These are phyloP conservation scores for Trisateles emortualis DNA, from an alignment of 2,888 invertebrate species.

Conservation along the genomic window DNA sequence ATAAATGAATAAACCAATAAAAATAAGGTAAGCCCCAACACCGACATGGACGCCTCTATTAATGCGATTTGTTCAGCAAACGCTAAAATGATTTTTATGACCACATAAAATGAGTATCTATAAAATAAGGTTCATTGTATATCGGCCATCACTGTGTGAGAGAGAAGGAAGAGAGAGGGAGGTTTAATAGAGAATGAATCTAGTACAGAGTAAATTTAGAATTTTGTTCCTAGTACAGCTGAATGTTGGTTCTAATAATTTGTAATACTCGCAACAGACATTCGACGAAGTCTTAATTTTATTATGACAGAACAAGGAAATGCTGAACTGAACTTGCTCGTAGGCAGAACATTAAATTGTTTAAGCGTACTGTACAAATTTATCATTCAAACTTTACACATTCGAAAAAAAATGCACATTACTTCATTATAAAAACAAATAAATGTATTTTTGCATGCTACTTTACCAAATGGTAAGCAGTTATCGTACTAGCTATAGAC, in stretches of 20 bases:
- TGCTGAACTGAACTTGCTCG: too few species aligned
- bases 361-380: too few species aligned
- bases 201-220: constrained; percentile 65
- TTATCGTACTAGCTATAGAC: too few species aligned
- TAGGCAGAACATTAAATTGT: too few species aligned
- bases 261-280: constrained; percentile 25
- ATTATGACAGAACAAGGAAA: neutral
- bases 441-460: too few species aligned
- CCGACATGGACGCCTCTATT: constrained; percentile 18
- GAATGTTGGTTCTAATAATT: constrained; percentile 51
- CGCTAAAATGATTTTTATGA: constrained; percentile 52
- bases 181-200: constrained; percentile 47
- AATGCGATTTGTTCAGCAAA: constrained; percentile 39
- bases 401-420: too few species aligned
- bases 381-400: too few species aligned
- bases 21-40: constrained; percentile 25
- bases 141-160: constrained; percentile 10
- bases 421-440: too few species aligned
- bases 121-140: constrained; percentile 47
- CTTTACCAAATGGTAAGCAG: too few species aligned
- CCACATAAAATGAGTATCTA: constrained; percentile 46
- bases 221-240: constrained; percentile 57
- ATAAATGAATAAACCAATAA: constrained; percentile 21
- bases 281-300: neutral
- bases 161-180: too few species aligned